Percentiles rank a stretch among this genome's conserved stretches.
Conservation (phyloP, 1,140 invertebrate species). For the Ostrea edulis region DNA sequence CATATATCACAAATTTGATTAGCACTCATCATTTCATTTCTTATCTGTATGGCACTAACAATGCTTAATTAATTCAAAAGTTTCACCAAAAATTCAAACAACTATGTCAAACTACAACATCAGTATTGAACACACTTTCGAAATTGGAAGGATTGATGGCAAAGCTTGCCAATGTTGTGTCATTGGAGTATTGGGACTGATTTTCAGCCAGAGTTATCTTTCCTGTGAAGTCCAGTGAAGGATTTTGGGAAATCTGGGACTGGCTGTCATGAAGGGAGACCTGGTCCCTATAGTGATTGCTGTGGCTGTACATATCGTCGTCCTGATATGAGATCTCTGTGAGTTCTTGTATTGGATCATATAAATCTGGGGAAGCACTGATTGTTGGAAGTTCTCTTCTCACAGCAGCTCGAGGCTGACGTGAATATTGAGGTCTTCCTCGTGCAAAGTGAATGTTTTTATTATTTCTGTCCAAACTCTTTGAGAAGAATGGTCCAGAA, state of each 20-base stretch:
- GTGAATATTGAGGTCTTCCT: constrained; percentile 24
- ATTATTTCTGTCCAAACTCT: constrained; percentile 25
- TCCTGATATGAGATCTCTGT: constrained; percentile 34
- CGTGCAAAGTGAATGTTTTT: constrained; percentile 34
- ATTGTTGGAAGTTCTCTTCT: constrained; percentile 49
- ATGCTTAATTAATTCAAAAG: neutral
- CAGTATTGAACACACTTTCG: constrained; percentile 29
- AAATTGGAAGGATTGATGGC: constrained; percentile 20
- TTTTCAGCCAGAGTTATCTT: constrained; percentile 28
- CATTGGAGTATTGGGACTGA: constrained; percentile 29
- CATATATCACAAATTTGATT: neutral
- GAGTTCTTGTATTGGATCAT: constrained; percentile 41
- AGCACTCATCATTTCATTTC: neutral
- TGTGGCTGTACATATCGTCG: neutral
- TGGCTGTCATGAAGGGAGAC: neutral
- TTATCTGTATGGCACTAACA: neutral
- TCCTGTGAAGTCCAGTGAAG: constrained; percentile 21
- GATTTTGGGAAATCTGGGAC: constrained; percentile 15
- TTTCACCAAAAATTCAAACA: neutral
- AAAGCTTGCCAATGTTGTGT: constrained; percentile 20
- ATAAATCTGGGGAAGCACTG: constrained; percentile 55
- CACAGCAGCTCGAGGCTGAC: constrained; percentile 6
- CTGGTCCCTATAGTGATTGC: neutral
- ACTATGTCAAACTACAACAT: neutral
- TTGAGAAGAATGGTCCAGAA: constrained; percentile 32